phyloP scores from a whole-genome alignment of 2,888 invertebrate species.

The Clitarchus hookeri region DNA sequence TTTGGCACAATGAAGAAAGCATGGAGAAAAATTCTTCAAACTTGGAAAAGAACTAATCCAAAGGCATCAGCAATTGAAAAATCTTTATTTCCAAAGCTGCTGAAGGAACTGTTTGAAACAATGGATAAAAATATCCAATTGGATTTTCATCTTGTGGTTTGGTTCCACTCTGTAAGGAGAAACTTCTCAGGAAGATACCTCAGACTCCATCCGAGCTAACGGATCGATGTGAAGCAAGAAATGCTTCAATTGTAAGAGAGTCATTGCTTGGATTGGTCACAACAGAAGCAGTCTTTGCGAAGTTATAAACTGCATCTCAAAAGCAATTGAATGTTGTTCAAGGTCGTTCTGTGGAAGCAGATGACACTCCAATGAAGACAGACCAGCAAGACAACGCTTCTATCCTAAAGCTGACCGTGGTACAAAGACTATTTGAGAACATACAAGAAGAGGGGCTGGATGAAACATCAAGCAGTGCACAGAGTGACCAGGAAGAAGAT shows the following conservation, averaged over 20 bases:
- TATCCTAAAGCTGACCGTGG: too few relatives aligned
- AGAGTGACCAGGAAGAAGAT: too few relatives aligned
- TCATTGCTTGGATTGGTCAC: too few relatives aligned
- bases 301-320: not conserved
- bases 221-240: not conserved
- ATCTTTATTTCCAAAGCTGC: not conserved
- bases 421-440: too few relatives aligned
- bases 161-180: not conserved
- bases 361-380: not conserved
- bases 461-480: too few relatives aligned
- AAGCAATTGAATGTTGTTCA: slow-evolving; percentile 24
- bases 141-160: slow-evolving; percentile 19
- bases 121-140: slow-evolving; percentile 20
- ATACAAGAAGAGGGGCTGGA: too few relatives aligned
- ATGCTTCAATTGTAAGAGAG: not conserved
- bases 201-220: not conserved
- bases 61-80: not conserved
- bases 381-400: not conserved
- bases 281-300: not conserved
- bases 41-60: not conserved
- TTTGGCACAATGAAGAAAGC: slow-evolving; percentile 27
- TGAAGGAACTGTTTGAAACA: slow-evolving; percentile 22
- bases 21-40: slow-evolving; percentile 28
- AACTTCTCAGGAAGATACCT: not conserved
- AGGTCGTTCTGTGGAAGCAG: slow-evolving; percentile 23